phyloP scores from a whole-genome alignment of 2,888 invertebrate genomes.

The Dexiosoma caninum region DNA sequence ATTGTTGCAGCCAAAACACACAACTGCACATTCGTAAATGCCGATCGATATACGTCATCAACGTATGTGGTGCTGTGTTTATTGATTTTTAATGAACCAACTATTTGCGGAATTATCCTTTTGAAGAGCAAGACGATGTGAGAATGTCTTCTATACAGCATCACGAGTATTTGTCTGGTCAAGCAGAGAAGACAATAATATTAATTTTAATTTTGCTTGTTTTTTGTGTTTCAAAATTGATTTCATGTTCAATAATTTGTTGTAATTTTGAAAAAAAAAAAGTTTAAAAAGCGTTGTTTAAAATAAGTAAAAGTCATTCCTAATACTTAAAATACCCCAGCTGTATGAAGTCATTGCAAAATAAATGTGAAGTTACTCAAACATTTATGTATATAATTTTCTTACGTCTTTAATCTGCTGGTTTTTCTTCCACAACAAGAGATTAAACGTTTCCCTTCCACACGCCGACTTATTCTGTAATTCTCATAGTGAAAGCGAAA shows the following conservation, averaged over 20 bases:
- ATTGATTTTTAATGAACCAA: constrained; percentile 75
- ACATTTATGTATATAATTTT: too few species aligned
- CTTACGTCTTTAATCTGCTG: too few species aligned
- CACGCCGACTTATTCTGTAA: too few species aligned
- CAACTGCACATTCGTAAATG: too few species aligned
- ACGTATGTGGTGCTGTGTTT: constrained; percentile 67
- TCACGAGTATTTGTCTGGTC: neutral
- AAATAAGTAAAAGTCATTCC: constrained; percentile 53
- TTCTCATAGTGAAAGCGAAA: too few species aligned
- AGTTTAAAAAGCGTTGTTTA: constrained; percentile 9
- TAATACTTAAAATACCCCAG: neutral
- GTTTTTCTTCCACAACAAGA: too few species aligned
- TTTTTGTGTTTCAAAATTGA: constrained; percentile 22
- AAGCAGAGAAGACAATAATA: neutral
- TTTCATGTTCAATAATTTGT: constrained; percentile 38
- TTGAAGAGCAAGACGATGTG: constrained; percentile 62
- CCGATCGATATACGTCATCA: constrained; percentile 39
- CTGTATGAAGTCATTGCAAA: too few species aligned
- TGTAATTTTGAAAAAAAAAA: constrained; percentile 28
- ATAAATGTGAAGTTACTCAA: too few species aligned
- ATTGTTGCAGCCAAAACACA: constrained; percentile 29
- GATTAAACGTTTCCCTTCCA: too few species aligned
- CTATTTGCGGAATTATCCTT: constrained; percentile 67
- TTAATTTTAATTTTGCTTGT: neutral
- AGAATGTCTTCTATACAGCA: constrained; percentile 16